phyloP scores from a whole-genome alignment of 2,113 vertebrate species.

The Montifringilla adamsi region DNA sequence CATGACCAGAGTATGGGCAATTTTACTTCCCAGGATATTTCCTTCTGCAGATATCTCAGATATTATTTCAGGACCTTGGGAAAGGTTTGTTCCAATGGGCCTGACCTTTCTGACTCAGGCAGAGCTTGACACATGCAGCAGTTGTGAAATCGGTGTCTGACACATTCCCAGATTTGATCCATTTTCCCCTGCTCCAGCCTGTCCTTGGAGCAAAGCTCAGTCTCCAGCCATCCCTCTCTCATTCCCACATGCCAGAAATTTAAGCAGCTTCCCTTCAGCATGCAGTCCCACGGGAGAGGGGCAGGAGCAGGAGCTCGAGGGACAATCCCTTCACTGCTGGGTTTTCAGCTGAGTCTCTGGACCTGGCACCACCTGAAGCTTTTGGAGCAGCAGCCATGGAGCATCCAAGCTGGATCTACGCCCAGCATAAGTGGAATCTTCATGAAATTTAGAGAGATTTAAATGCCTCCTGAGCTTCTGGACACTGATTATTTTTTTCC shows the following conservation, averaged over 20 bases:
- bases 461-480: conserved; percentile 52
- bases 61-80: neutral
- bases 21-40: neutral
- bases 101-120: neutral
- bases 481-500: conserved; percentile 18
- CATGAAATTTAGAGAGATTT: conserved; percentile 51
- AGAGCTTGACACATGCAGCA: neutral
- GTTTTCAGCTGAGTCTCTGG: neutral
- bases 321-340: neutral
- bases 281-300: neutral
- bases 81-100: neutral
- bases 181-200: neutral
- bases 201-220: neutral
- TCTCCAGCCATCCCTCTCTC: neutral
- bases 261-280: neutral
- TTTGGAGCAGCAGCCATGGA: neutral
- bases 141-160: neutral
- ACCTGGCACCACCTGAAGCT: conserved; percentile 12
- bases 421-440: conserved; percentile 34
- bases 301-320: neutral
- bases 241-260: neutral
- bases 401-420: conserved; percentile 48
- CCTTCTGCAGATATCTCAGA: neutral
- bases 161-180: neutral
- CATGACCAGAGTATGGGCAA: neutral